Conservation (phyloP, 1,140 invertebrate genomes). For the Brachionus sp. region DNA sequence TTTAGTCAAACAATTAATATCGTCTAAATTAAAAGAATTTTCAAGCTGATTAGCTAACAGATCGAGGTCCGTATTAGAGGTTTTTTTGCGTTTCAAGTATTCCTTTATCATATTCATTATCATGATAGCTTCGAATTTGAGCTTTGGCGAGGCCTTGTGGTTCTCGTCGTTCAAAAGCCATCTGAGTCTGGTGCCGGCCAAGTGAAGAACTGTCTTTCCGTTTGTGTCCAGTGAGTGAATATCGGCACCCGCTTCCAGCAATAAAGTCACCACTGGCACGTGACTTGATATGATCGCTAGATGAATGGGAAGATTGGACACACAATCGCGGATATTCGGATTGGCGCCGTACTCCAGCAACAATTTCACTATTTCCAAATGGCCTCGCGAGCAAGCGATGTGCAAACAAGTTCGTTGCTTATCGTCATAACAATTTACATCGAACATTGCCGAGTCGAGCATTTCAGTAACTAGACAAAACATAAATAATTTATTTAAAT, state of each 20-base stretch:
- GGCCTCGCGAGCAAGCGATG: conserved; percentile 1
- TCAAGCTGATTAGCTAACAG: conserved; percentile 6
- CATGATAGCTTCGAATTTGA: conserved; percentile 38
- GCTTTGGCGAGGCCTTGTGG: neutral
- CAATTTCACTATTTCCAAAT: neutral
- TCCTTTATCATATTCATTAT: conserved; percentile 45
- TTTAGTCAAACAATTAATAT: conserved; percentile 47
- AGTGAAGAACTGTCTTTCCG: conserved; percentile 31
- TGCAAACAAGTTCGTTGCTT: conserved; percentile 41
- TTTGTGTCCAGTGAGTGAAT: conserved; percentile 31
- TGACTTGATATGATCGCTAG: conserved; percentile 36
- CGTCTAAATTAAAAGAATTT: conserved; percentile 42
- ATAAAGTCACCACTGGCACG: conserved; percentile 26
- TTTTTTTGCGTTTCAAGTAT: conserved; percentile 46
- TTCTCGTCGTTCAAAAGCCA: conserved; percentile 37
- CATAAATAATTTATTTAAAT: too few species aligned
- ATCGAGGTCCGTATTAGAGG: conserved; percentile 42
- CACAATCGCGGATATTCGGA: conserved; percentile 30
- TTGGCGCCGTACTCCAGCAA: conserved; percentile 34
- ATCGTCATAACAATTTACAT: conserved; percentile 35
- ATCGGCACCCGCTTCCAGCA: conserved; percentile 22
- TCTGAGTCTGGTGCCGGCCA: conserved; percentile 33
- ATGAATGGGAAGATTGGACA: conserved; percentile 39
- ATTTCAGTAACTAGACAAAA: neutral
- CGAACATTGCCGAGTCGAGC: neutral